These are phyloP conservation scores for Marronus borbonicus DNA, from an alignment of 2,888 invertebrate species.

Conservation along the genomic window DNA sequence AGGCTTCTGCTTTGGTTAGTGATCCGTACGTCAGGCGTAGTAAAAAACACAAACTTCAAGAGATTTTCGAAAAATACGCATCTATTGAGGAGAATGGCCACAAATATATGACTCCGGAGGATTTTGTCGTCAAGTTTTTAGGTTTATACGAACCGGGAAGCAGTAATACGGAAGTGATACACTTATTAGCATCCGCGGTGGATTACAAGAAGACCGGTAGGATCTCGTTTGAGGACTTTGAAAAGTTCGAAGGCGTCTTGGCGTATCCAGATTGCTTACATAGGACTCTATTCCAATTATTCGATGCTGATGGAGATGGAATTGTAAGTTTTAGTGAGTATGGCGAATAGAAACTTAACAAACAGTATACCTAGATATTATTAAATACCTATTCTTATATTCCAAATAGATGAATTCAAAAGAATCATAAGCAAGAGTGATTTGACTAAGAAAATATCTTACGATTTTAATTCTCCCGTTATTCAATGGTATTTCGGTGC, in stretches of 20 bases:
- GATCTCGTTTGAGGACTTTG: slow-evolving; percentile 97
- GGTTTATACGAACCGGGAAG: slow-evolving; percentile 86
- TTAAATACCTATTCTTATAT: slow-evolving; percentile 58
- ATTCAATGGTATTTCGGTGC: slow-evolving; percentile 97
- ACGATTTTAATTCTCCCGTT: slow-evolving; percentile 96
- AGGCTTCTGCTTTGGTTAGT: no score
- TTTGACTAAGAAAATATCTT: slow-evolving; percentile 92
- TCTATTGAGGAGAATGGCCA: slow-evolving; percentile 89
- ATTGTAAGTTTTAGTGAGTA: slow-evolving; percentile 91
- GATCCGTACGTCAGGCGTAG: slow-evolving; percentile 89
- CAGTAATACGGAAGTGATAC: slow-evolving; percentile 84
- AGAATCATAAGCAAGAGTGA: slow-evolving; percentile 96
- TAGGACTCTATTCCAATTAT: slow-evolving; percentile 98
- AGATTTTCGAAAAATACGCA: slow-evolving; percentile 95
- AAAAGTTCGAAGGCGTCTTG: slow-evolving; percentile 96
- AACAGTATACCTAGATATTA: no score
- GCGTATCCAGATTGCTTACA: slow-evolving; percentile 99
- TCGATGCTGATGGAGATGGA: slow-evolving; percentile 98
- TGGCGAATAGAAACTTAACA: neutral
- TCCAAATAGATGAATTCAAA: slow-evolving; percentile 88
- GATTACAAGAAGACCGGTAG: slow-evolving; percentile 95
- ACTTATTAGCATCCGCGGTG: slow-evolving; percentile 91
- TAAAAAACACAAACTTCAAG: slow-evolving; percentile 86
- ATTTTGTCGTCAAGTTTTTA: slow-evolving; percentile 94
- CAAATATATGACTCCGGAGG: slow-evolving; percentile 91